phyloP scores from a whole-genome alignment of 2,113 vertebrate species.

The Garra rufa region DNA sequence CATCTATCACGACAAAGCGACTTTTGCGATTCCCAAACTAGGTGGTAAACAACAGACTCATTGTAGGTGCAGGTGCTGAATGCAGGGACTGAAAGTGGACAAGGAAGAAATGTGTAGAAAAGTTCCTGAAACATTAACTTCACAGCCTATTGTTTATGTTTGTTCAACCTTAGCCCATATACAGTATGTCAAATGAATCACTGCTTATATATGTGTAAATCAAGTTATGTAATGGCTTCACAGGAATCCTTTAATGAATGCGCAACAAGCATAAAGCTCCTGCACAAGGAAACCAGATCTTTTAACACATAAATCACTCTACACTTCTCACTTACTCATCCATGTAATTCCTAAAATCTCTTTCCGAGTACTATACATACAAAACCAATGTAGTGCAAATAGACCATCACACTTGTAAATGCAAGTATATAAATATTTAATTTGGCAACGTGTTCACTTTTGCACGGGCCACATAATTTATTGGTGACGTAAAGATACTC shows the following conservation, averaged over 20 bases:
- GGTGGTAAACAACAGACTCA: conserved; percentile 44
- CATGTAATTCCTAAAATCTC: conserved; percentile 31
- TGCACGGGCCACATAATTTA: neutral
- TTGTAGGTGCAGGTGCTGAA: conserved; percentile 43
- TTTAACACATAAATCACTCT: neutral
- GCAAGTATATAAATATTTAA: conserved; percentile 21
- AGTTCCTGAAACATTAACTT: neutral
- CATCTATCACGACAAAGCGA: conserved; percentile 46
- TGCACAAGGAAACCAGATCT: neutral
- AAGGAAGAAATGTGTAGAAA: neutral
- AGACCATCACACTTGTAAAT: conserved; percentile 17
- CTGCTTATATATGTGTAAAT: neutral
- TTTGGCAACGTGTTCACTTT: neutral
- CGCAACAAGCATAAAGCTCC: neutral
- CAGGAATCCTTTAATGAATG: neutral
- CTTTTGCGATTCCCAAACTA: conserved; percentile 36
- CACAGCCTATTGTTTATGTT: neutral
- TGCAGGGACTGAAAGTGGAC: conserved; percentile 4
- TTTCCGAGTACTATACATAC: neutral
- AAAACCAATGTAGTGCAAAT: neutral
- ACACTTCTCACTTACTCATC: conserved; percentile 20
- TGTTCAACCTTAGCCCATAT: neutral
- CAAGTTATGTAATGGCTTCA: neutral
- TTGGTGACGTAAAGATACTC: conserved; percentile 9
- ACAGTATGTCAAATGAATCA: neutral